These are phyloP conservation scores for Tretioscincus oriximinensis DNA, from an alignment of 2,113 vertebrate genomes.

Conservation along the genomic window DNA sequence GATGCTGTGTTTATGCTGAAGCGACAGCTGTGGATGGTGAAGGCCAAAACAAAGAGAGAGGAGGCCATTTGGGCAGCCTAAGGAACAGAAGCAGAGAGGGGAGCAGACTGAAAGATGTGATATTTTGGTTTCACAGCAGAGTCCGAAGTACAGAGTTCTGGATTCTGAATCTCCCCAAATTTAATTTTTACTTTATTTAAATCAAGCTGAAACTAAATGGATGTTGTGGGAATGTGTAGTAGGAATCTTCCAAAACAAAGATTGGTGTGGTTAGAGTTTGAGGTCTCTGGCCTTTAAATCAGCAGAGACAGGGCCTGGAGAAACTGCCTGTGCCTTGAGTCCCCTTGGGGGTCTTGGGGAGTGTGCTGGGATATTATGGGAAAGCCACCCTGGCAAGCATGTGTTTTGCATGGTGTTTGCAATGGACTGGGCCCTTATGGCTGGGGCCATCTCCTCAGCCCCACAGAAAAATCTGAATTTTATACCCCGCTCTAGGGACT, in stretches of 20 bases:
- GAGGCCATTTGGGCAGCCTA: constrained; percentile 17
- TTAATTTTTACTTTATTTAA: not conserved
- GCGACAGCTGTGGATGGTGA: constrained; percentile 10
- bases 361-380: not conserved
- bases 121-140: not conserved
- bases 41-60: constrained; percentile 1
- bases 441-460: too few species aligned
- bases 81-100: constrained; percentile 12
- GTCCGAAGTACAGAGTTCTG: not conserved
- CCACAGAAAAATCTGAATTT: too few species aligned
- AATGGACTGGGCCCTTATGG: not conserved
- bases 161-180: not conserved
- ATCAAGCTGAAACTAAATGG: not conserved
- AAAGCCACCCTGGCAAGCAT: not conserved
- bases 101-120: not conserved
- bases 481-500: too few species aligned
- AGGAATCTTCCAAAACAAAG: not conserved
- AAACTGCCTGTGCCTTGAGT: not conserved
- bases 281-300: too few species aligned
- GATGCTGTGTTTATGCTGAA: constrained; percentile 16
- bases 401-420: not conserved
- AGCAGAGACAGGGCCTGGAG: not conserved
- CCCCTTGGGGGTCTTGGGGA: not conserved
- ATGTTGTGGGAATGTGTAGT: not conserved
- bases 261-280: too few species aligned